Conservation (phyloP, 2,888 invertebrate species). For the Diarsia brunnea region DNA sequence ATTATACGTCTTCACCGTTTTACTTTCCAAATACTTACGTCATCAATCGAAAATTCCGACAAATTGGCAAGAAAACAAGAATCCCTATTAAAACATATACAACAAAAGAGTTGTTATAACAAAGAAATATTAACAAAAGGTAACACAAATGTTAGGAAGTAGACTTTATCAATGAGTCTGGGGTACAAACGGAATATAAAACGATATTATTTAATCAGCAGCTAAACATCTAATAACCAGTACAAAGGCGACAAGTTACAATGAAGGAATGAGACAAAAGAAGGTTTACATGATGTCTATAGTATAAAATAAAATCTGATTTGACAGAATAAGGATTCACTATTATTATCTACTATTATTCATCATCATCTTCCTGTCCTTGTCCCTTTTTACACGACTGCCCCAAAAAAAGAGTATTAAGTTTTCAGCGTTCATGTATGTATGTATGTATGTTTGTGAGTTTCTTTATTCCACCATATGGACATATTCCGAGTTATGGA, state of each 20-base stretch:
- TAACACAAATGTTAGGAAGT: conserved; percentile 31
- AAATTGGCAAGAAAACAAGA: conserved; percentile 29
- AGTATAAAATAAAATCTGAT: too few relatives aligned
- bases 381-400: too few relatives aligned
- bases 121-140: conserved; percentile 52
- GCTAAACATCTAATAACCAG: conserved; percentile 49
- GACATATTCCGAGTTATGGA: too few relatives aligned
- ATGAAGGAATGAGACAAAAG: conserved; percentile 15
- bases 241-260: conserved; percentile 49
- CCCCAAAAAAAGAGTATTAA: too few relatives aligned
- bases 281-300: conserved; percentile 6
- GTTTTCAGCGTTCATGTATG: too few relatives aligned
- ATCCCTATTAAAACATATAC: conserved; percentile 15
- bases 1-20: conserved; percentile 22
- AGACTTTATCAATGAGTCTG: conserved; percentile 55
- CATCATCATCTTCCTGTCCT: too few relatives aligned
- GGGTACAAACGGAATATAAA: conserved; percentile 42
- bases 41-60: not conserved
- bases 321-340: too few relatives aligned
- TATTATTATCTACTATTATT: too few relatives aligned
- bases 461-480: too few relatives aligned
- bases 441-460: too few relatives aligned
- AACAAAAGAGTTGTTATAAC: conserved; percentile 52
- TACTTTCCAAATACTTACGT: not conserved
- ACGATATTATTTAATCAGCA: conserved; percentile 63